Evolutionary conservation across 2,113 vertebrate species (phyloP).

Genomic region (Felis chaus): DNA sequence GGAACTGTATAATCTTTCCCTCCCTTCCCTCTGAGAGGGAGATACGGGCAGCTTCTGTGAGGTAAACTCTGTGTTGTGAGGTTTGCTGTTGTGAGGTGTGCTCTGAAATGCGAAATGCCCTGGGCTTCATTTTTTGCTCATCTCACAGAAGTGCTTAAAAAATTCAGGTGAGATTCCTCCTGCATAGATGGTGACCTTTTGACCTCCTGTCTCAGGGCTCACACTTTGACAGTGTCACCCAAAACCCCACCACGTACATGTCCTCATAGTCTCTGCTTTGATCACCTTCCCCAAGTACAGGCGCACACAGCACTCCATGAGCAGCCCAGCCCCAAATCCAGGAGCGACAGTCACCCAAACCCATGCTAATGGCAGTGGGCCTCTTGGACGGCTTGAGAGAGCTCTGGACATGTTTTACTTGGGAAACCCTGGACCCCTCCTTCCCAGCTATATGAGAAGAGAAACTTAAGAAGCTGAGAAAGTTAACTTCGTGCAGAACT

Average conservation of each 20-base stretch:
- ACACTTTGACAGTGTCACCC: neutral
- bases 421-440: neutral
- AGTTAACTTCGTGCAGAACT: neutral
- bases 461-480: neutral
- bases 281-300: neutral
- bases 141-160: neutral
- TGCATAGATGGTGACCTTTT: neutral
- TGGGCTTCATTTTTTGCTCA: neutral
- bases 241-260: neutral
- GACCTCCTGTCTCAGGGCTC: neutral
- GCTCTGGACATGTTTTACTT: neutral
- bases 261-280: neutral
- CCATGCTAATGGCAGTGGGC: rapidly evolving
- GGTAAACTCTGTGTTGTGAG: neutral
- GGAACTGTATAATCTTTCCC: slow-evolving; percentile 38
- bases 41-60: neutral
- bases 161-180: neutral
- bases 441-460: neutral
- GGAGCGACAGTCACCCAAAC: neutral
- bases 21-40: slow-evolving; percentile 50
- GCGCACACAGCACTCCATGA: rapidly evolving
- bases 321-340: neutral
- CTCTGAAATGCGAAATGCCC: neutral
- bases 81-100: neutral
- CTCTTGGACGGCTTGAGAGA: neutral